Conservation (phyloP, 2,797 vertebrate species). For the Glossophaga mutica region DNA sequence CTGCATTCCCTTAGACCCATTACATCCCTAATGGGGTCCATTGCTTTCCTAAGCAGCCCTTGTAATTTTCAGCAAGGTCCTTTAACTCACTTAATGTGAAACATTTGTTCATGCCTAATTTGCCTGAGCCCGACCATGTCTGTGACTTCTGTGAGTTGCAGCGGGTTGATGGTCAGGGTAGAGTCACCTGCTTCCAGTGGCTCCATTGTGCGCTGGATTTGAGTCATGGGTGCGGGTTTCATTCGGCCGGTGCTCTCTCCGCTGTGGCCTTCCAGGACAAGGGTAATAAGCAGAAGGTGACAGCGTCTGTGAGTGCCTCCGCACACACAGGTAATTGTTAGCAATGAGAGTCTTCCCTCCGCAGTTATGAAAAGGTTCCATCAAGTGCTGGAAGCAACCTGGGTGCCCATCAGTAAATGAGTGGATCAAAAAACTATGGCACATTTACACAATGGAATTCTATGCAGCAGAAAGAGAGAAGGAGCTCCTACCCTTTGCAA, state of each 20-base stretch:
- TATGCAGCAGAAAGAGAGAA: too few species aligned
- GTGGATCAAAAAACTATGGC: too few species aligned
- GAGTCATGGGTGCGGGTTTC: slow-evolving; percentile 72
- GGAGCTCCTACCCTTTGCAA: too few species aligned
- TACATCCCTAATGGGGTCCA: slow-evolving; percentile 75
- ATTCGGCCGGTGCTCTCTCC: slow-evolving; percentile 61
- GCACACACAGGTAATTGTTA: slow-evolving; percentile 44
- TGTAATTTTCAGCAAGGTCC: slow-evolving; percentile 82
- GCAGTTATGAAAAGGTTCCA: slow-evolving; percentile 8
- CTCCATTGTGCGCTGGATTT: slow-evolving; percentile 72
- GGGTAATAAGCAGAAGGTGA: slow-evolving; percentile 80
- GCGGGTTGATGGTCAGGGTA: slow-evolving; percentile 79
- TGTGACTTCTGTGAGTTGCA: slow-evolving; percentile 78
- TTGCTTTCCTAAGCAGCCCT: slow-evolving; percentile 77
- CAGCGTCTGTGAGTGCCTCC: slow-evolving; percentile 68
- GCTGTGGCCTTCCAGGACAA: slow-evolving; percentile 65
- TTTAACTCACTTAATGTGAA: slow-evolving; percentile 83
- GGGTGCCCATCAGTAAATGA: too few species aligned
- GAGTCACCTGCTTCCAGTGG: slow-evolving; percentile 72
- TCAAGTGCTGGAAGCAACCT: not conserved
- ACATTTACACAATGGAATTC: too few species aligned
- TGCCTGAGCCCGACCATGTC: slow-evolving; percentile 78
- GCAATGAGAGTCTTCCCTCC: slow-evolving; percentile 45
- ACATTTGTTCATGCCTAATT: slow-evolving; percentile 84
- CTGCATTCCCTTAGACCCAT: slow-evolving; percentile 63